Conservation (phyloP, 2,113 vertebrate genomes). For the Neolamprologus variostigma region DNA sequence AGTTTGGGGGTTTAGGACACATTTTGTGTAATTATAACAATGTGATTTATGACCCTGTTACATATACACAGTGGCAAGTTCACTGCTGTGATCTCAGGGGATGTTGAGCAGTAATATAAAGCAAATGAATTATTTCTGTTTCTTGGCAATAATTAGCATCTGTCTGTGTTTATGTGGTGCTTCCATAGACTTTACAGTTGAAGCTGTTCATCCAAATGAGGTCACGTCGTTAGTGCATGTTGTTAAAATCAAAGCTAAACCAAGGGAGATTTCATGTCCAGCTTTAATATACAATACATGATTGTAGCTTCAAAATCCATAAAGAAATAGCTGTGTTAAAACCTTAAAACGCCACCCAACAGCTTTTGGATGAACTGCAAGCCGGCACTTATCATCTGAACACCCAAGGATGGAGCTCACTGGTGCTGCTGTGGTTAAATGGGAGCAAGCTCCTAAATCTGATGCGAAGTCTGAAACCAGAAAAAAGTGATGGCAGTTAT, state of each 20-base stretch:
- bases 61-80: background rate
- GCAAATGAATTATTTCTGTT: background rate
- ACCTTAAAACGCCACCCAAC: background rate
- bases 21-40: no score
- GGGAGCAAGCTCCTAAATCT: background rate
- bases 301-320: background rate
- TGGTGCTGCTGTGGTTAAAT: background rate
- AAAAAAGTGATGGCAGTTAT: fast-evolving
- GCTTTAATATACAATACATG: fast-evolving
- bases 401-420: fast-evolving
- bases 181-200: background rate
- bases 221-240: fast-evolving
- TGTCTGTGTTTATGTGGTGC: background rate
- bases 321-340: background rate
- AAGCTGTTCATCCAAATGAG: background rate
- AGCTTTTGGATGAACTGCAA: background rate
- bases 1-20: fast-evolving
- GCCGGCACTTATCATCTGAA: background rate
- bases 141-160: background rate
- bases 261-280: background rate
- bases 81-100: background rate
- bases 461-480: background rate
- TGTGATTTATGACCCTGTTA: no score
- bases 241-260: background rate
- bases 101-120: background rate